These are phyloP conservation scores for Pangasius djambal DNA, from an alignment of 2,797 vertebrate genomes.

Conservation along the genomic window DNA sequence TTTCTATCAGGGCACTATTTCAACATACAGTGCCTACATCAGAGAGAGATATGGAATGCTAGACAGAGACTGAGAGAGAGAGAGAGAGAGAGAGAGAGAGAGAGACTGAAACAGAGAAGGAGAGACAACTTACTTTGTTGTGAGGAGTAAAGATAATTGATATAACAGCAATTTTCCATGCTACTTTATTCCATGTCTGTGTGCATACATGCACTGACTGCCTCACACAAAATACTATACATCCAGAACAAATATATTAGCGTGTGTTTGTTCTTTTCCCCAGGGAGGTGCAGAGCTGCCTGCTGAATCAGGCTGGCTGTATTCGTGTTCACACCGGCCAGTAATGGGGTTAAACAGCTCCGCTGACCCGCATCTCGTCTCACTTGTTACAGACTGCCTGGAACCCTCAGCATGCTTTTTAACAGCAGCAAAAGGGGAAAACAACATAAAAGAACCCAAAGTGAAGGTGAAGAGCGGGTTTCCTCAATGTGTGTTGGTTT, in stretches of 20 bases:
- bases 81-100: neutral
- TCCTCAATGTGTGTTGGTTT: constrained; percentile 18
- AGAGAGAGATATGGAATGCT: constrained; percentile 43
- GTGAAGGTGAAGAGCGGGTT: constrained; percentile 46
- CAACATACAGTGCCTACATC: constrained; percentile 58
- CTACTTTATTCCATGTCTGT: constrained; percentile 53
- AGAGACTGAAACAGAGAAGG: neutral
- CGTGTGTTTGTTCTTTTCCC: constrained; percentile 49
- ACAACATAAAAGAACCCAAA: constrained; percentile 47
- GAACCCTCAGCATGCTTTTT: constrained; percentile 48
- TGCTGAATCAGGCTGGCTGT: constrained; percentile 58
- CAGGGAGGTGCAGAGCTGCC: constrained; percentile 37
- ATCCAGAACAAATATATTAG: constrained; percentile 48
- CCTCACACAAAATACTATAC: constrained; percentile 12
- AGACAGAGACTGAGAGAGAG: constrained; percentile 2
- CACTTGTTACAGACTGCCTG: constrained; percentile 60
- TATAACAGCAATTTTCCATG: constrained; percentile 63
- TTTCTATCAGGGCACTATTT: constrained; percentile 64
- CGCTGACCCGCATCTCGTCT: constrained; percentile 64
- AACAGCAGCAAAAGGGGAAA: constrained; percentile 39
- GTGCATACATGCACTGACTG: constrained; percentile 5
- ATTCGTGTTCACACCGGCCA: constrained; percentile 60
- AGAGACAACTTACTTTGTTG: constrained; percentile 47
- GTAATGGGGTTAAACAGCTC: constrained; percentile 67
- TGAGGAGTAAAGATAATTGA: constrained; percentile 61